Conservation (phyloP, 2,888 invertebrate genomes). For the Scaeva pyrastri region DNA sequence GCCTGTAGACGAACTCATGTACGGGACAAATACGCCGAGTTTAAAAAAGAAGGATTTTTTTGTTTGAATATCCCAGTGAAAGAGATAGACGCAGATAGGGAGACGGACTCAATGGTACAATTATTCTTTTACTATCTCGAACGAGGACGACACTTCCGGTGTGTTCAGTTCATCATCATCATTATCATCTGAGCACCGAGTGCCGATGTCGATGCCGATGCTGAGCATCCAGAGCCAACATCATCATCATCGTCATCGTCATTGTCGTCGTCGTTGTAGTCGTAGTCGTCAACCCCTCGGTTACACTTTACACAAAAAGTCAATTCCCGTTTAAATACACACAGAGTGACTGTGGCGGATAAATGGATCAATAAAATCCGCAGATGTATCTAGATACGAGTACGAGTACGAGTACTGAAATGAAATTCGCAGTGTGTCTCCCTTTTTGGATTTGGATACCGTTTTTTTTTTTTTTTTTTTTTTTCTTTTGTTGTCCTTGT, state of each 20-base stretch:
- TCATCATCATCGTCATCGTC: constrained; percentile 3
- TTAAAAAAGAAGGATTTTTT: background rate
- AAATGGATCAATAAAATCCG: constrained; percentile 76
- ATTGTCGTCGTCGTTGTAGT: background rate
- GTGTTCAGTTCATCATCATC: constrained; percentile 59
- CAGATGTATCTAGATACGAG: constrained; percentile 73
- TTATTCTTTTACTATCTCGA: constrained; percentile 61
- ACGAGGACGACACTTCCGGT: constrained; percentile 52
- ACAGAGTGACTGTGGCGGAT: constrained; percentile 66
- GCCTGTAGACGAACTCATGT: too few relatives aligned
- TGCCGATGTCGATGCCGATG: background rate
- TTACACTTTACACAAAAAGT: constrained; percentile 67
- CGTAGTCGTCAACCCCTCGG: constrained; percentile 45
- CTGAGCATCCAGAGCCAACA: background rate
- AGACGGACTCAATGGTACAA: constrained; percentile 56
- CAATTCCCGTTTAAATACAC: constrained; percentile 68
- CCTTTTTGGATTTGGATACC: constrained; percentile 8
- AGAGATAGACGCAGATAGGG: constrained; percentile 27
- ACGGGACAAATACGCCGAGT: too few relatives aligned
- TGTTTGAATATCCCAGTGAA: constrained; percentile 34
- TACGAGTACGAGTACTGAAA: too few relatives aligned
- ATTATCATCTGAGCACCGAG: constrained; percentile 24
- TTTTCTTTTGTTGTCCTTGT: background rate
- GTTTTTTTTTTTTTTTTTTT: constrained; percentile 3
- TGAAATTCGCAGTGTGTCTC: constrained; percentile 20